Conservation (phyloP, 92 coral and sea anemone species). For the Desmophyllum pertusum region DNA sequence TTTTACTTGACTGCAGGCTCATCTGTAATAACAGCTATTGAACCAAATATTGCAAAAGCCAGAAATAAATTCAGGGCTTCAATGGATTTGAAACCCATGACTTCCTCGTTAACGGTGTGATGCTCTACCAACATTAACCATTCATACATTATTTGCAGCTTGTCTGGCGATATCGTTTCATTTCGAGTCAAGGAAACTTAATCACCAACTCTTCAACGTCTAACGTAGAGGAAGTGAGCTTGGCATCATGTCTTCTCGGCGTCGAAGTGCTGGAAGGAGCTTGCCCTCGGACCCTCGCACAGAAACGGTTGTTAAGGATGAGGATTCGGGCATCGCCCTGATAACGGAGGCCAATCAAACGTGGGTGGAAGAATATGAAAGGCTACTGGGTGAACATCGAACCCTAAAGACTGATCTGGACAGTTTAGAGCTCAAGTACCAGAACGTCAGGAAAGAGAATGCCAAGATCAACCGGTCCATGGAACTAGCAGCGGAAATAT, state of each 20-base stretch:
- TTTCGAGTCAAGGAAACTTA: background rate
- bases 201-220: background rate
- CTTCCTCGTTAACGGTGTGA: too few relatives aligned
- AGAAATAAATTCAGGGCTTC: too few relatives aligned
- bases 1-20: too few relatives aligned
- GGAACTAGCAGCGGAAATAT: slow-evolving; percentile 13
- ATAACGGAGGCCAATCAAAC: slow-evolving; percentile 19
- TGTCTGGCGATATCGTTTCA: background rate
- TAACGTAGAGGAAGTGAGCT: background rate
- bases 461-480: slow-evolving; percentile 12
- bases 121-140: too few relatives aligned
- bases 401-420: background rate
- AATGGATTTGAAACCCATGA: too few relatives aligned
- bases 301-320: slow-evolving; percentile 8
- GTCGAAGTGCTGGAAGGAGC: background rate
- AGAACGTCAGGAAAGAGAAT: slow-evolving; percentile 36
- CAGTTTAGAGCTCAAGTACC: background rate
- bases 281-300: background rate
- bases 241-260: slow-evolving; percentile 10
- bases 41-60: too few relatives aligned
- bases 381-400: background rate
- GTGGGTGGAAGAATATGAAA: slow-evolving; percentile 27
- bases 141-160: background rate
- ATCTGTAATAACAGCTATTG: too few relatives aligned
- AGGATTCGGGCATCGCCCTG: slow-evolving; percentile 20